These are phyloP conservation scores for Ptychodera flava DNA, from an alignment of 35 echinoderm and acorn worm species.

Conservation along the genomic window DNA sequence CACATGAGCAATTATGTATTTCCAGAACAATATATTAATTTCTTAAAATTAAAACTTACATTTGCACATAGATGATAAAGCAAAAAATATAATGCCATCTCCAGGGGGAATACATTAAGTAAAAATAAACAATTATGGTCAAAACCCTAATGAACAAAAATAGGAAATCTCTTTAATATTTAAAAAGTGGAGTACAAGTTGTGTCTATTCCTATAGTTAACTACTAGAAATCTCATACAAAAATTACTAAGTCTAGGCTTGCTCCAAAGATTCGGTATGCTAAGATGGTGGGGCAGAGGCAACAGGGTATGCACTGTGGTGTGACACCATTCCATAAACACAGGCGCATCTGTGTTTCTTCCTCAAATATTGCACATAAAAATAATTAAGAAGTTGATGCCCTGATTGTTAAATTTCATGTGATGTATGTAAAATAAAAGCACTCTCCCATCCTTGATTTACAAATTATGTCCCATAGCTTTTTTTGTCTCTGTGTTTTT, in stretches of 20 bases:
- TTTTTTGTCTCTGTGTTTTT: neutral
- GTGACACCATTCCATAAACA: neutral
- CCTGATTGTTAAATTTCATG: neutral
- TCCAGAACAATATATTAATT: neutral
- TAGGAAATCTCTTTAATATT: neutral
- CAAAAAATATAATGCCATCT: neutral
- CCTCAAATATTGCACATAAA: neutral
- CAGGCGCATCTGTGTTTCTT: neutral
- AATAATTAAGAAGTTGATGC: conserved; percentile 2
- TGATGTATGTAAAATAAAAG: conserved; percentile 2
- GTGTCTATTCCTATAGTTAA: neutral
- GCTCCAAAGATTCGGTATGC: neutral
- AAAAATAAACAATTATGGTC: neutral
- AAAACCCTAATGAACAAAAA: neutral
- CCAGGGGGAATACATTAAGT: neutral
- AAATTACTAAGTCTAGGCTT: neutral
- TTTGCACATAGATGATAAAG: neutral
- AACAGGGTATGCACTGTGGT: neutral
- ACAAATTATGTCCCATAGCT: neutral
- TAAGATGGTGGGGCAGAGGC: neutral
- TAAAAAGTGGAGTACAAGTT: neutral
- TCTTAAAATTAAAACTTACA: neutral
- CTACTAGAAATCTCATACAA: neutral
- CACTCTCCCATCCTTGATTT: neutral
- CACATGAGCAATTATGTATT: neutral